Evolutionary conservation across 1,140 invertebrate species (phyloP).

Genomic region (Phenacoccus solenopsis): DNA sequence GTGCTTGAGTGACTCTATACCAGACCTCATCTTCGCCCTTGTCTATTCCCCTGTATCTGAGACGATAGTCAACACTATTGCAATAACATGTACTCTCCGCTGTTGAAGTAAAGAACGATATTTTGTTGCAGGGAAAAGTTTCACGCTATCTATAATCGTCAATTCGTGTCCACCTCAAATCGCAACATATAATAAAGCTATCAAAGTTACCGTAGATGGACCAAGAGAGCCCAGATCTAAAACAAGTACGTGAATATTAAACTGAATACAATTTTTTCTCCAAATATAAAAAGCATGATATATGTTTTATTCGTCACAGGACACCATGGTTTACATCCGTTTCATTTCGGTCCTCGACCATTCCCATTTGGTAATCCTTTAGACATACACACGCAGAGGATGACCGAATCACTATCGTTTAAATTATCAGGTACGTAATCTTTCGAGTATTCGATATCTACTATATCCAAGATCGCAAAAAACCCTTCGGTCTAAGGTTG

Average conservation of each 20-base stretch:
- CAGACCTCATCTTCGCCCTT: no score
- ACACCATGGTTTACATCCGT: constrained; percentile 72
- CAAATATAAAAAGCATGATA: not conserved
- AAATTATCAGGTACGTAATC: constrained; percentile 67
- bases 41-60: no score
- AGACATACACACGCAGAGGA: constrained; percentile 37
- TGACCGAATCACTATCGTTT: constrained; percentile 48
- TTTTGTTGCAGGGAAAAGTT: constrained; percentile 76
- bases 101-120: no score
- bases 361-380: constrained; percentile 66
- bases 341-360: constrained; percentile 64
- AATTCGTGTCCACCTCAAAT: constrained; percentile 84
- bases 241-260: constrained; percentile 55
- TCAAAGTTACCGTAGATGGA: constrained; percentile 97
- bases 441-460: no score
- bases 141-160: constrained; percentile 89
- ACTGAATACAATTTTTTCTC: not conserved
- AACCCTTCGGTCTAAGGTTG: no score
- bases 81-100: no score
- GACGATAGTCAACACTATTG: no score
- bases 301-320: constrained; percentile 36
- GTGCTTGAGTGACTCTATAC: no score
- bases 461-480: no score
- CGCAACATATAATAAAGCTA: constrained; percentile 84
- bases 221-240: constrained; percentile 91